These are phyloP conservation scores for Micrasema minimum DNA, from an alignment of 1,140 invertebrate genomes.

Conservation along the genomic window DNA sequence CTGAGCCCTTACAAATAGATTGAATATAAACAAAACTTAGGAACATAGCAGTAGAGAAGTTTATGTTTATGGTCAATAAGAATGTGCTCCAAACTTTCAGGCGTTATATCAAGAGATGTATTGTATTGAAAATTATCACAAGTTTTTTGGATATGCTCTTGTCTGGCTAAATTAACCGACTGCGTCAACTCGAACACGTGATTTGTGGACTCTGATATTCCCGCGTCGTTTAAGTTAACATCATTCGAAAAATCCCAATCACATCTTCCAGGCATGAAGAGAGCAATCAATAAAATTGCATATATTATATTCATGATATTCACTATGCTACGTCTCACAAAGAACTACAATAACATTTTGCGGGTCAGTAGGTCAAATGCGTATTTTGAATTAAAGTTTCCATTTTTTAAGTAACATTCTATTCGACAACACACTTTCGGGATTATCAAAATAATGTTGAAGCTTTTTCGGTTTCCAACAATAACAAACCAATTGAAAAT, in stretches of 20 bases:
- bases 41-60: slow-evolving; percentile 91
- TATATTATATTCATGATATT: slow-evolving; percentile 25
- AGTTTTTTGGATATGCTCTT: slow-evolving; percentile 74
- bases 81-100: slow-evolving; percentile 75
- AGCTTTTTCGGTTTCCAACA: too few species aligned
- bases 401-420: not conserved
- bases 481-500: too few species aligned
- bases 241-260: slow-evolving; percentile 48
- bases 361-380: slow-evolving; percentile 37
- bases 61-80: slow-evolving; percentile 84
- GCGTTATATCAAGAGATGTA: slow-evolving; percentile 62
- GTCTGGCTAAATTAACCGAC: slow-evolving; percentile 71
- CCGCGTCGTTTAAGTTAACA: slow-evolving; percentile 49
- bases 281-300: slow-evolving; percentile 19
- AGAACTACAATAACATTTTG: slow-evolving; percentile 9
- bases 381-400: not conserved
- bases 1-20: too few species aligned
- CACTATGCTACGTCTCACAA: not conserved
- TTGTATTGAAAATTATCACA: slow-evolving; percentile 69
- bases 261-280: slow-evolving; percentile 13
- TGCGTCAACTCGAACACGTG: slow-evolving; percentile 70
- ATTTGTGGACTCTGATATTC: slow-evolving; percentile 54
- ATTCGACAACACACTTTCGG: not conserved
- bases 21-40: slow-evolving; percentile 86
- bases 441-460: too few species aligned